These are phyloP conservation scores for Drosophila lacertosa DNA, from an alignment of 1,140 invertebrate genomes.

Conservation along the genomic window DNA sequence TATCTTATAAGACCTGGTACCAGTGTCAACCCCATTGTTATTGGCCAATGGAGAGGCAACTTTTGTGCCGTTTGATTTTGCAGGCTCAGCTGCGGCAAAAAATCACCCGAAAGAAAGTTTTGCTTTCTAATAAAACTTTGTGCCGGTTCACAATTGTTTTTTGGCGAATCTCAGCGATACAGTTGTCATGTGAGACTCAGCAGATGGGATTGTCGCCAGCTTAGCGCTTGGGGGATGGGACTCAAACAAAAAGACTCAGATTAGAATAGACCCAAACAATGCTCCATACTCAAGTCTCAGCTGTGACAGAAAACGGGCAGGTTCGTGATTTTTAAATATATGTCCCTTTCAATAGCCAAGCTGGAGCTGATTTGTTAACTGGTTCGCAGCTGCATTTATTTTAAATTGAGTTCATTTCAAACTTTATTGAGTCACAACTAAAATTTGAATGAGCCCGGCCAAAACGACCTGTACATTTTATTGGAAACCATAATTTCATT, in stretches of 20 bases:
- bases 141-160: conserved; percentile 54
- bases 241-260: too few relatives aligned
- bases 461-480: conserved; percentile 61
- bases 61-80: conserved; percentile 75
- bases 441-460: not conserved
- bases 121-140: conserved; percentile 77
- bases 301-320: too few relatives aligned
- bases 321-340: too few relatives aligned
- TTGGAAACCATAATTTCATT: conserved; percentile 74
- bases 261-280: too few relatives aligned
- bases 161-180: conserved; percentile 60
- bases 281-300: too few relatives aligned
- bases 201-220: conserved; percentile 47
- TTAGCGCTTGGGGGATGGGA: not conserved
- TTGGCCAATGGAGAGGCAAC: conserved; percentile 53
- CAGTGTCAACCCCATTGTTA: conserved; percentile 52
- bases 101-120: conserved; percentile 71
- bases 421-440: not conserved
- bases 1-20: conserved; percentile 71
- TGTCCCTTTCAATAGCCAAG: too few relatives aligned
- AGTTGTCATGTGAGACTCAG: conserved; percentile 40
- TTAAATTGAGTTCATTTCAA: too few relatives aligned
- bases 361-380: not conserved
- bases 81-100: conserved; percentile 66
- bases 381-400: too few relatives aligned